Percentiles rank a stretch among this genome's conserved stretches.
Evolutionary conservation across 2,113 vertebrate species (phyloP).

Genomic region (Glareola pratincola): DNA sequence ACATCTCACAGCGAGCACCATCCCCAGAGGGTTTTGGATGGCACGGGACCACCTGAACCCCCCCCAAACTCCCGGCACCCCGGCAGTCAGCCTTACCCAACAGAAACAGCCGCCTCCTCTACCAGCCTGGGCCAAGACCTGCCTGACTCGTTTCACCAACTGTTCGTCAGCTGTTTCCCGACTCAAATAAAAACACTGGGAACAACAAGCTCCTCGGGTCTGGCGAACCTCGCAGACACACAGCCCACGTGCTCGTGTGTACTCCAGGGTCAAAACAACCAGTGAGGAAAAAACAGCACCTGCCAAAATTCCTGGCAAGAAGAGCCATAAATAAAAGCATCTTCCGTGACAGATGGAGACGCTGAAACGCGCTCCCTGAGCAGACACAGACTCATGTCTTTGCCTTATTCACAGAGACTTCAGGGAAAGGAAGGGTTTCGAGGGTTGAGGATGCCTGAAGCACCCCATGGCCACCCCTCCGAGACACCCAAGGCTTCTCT

Average conservation of each 20-base stretch:
- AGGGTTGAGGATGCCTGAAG: accelerated
- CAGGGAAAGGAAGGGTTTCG: accelerated
- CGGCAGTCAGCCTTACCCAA: neutral
- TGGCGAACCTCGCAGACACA: neutral
- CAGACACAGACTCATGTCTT: neutral
- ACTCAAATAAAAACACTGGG: neutral
- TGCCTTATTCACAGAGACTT: accelerated
- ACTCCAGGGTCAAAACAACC: neutral
- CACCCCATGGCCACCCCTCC: accelerated
- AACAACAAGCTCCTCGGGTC: neutral
- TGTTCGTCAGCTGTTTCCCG: neutral
- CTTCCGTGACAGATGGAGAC: accelerated
- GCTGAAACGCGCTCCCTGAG: accelerated
- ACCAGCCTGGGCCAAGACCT: neutral
- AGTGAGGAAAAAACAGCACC: neutral
- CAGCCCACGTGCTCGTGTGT: neutral
- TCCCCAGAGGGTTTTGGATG: accelerated
- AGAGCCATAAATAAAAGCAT: neutral
- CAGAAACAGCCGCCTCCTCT: neutral
- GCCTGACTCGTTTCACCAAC: neutral
- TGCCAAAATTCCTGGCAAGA: neutral
- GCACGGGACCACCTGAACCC: neutral
- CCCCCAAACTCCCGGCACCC: accelerated
- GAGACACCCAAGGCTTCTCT: accelerated
- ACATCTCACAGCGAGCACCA: neutral